Conservation (phyloP, 2,113 vertebrate species). For the Oreochromis spilurus region DNA sequence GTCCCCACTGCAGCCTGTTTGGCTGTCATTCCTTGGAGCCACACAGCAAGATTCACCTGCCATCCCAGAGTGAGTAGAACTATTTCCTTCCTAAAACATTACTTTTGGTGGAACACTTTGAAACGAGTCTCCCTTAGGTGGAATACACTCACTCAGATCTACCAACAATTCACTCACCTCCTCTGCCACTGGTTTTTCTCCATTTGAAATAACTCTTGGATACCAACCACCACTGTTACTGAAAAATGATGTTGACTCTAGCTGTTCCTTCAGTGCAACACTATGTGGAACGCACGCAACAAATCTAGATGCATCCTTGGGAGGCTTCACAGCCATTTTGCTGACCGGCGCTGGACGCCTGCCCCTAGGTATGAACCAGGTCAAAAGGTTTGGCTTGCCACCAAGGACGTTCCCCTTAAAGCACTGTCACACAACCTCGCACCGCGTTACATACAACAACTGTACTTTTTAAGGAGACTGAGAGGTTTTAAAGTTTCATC, state of each 20-base stretch:
- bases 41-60: too few species aligned
- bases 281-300: neutral
- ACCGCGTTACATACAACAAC: neutral
- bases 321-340: too few species aligned
- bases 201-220: neutral
- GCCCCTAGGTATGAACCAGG: neutral
- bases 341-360: too few species aligned
- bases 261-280: neutral
- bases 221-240: neutral
- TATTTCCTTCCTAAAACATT: too few species aligned
- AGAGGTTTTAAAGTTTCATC: neutral
- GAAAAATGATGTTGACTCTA: neutral
- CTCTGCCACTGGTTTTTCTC: neutral
- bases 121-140: too few species aligned
- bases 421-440: neutral
- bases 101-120: too few species aligned
- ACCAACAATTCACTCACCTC: neutral
- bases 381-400: neutral
- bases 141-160: too few species aligned
- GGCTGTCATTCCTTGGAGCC: too few species aligned
- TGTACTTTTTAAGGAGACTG: neutral
- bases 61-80: too few species aligned
- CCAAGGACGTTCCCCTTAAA: neutral
- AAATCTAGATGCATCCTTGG: too few species aligned
- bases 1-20: too few species aligned